phyloP scores from a whole-genome alignment of 2,113 vertebrate genomes.

The Nannobrachium achirus region DNA sequence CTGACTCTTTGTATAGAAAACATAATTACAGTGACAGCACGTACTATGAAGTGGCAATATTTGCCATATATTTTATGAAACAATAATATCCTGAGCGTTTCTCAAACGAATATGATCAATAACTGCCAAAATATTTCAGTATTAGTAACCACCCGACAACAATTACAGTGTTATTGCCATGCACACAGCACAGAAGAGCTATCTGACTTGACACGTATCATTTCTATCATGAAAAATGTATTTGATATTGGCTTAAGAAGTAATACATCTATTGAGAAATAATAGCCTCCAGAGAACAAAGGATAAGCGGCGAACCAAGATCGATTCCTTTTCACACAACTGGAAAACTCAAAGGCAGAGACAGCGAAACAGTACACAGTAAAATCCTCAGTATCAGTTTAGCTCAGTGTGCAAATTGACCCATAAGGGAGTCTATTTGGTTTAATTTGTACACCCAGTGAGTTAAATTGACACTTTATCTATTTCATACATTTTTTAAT shows the following conservation, averaged over 20 bases:
- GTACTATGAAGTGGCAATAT: slow-evolving; percentile 9
- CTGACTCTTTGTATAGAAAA: not conserved
- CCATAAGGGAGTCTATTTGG: no score
- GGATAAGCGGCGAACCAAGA: slow-evolving; percentile 3
- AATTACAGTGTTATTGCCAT: not conserved
- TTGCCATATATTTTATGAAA: no score
- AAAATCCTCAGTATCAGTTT: no score
- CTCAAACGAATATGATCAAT: not conserved
- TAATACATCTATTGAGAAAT: slow-evolving; percentile 10
- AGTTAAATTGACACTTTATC: no score
- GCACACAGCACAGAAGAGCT: not conserved
- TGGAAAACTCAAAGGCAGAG: not conserved
- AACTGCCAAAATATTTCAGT: not conserved
- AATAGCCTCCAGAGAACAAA: slow-evolving; percentile 10
- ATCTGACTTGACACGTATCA: not conserved
- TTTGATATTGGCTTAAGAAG: not conserved
- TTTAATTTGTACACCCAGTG: no score
- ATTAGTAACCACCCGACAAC: not conserved
- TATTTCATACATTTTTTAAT: no score
- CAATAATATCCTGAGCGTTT: not conserved
- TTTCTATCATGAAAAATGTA: slow-evolving; percentile 4
- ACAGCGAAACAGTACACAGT: not conserved
- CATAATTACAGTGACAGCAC: not conserved
- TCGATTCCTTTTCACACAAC: not conserved
- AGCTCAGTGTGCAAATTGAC: no score